phyloP scores from a whole-genome alignment of 1,140 invertebrate genomes.

The Rhopalosiphum padi region DNA sequence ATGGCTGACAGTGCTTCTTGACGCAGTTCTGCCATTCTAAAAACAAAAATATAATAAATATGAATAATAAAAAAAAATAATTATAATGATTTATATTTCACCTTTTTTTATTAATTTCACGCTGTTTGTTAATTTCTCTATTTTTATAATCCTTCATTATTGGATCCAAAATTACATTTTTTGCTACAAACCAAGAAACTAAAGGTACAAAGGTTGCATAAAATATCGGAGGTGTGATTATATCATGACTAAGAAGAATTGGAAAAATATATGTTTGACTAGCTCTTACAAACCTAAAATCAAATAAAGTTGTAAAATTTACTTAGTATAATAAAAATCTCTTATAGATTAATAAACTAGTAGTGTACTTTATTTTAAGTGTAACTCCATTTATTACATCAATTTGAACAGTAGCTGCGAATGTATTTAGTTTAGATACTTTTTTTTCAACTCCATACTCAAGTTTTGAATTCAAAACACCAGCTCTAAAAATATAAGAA shows the following conservation, averaged over 20 bases:
- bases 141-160: constrained; percentile 79
- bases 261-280: constrained; percentile 90
- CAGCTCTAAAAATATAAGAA: constrained; percentile 70
- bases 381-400: constrained; percentile 87
- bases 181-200: constrained; percentile 79
- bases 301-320: neutral
- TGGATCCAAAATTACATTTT: constrained; percentile 88
- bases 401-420: constrained; percentile 83
- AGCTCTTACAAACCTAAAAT: constrained; percentile 78
- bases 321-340: neutral
- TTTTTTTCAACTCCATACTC: constrained; percentile 94
- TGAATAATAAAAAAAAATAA: neutral
- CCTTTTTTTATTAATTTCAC: constrained; percentile 76
- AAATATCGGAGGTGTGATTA: constrained; percentile 87
- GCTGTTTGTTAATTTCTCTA: constrained; percentile 77
- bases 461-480: constrained; percentile 83
- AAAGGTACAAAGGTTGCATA: constrained; percentile 90
- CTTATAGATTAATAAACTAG: neutral
- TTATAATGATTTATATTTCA: constrained; percentile 60
- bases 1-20: constrained; percentile 84
- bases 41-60: constrained; percentile 37
- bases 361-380: constrained; percentile 83
- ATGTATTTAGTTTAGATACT: constrained; percentile 86
- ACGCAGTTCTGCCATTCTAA: constrained; percentile 78
- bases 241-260: constrained; percentile 88